Conservation (phyloP, 2,797 vertebrate species). For the Cossypha dichroa region DNA sequence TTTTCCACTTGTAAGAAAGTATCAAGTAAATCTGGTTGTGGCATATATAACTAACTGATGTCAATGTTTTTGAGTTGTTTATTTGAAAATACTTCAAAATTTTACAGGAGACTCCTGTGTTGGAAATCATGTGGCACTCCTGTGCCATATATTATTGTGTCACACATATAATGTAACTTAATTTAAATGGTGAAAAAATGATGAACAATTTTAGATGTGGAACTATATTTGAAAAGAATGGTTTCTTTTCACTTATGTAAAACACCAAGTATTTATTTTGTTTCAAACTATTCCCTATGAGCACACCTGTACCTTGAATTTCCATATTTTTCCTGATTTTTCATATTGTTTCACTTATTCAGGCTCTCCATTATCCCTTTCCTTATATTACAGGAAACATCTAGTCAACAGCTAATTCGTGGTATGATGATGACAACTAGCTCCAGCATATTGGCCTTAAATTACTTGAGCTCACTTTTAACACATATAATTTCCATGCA, state of each 20-base stretch:
- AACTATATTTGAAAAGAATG: neutral
- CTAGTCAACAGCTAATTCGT: neutral
- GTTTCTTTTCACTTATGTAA: neutral
- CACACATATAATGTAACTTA: neutral
- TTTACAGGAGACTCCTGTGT: neutral
- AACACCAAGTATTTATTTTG: neutral
- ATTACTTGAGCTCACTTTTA: neutral
- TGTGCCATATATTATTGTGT: neutral
- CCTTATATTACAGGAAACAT: neutral
- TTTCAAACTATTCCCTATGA: neutral
- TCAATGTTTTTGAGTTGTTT: neutral
- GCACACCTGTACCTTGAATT: neutral
- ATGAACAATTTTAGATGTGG: neutral
- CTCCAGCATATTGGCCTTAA: neutral
- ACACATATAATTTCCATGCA: fast-evolving
- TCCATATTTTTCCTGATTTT: neutral
- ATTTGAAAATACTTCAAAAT: neutral
- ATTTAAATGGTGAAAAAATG: neutral
- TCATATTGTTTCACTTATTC: neutral
- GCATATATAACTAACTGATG: neutral
- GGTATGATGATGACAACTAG: neutral
- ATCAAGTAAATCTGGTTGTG: neutral
- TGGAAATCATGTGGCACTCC: neutral
- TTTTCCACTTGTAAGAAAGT: neutral
- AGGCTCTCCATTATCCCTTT: neutral